phyloP scores from a whole-genome alignment of 1,140 invertebrate genomes.

The Temnothorax curvispinosus region DNA sequence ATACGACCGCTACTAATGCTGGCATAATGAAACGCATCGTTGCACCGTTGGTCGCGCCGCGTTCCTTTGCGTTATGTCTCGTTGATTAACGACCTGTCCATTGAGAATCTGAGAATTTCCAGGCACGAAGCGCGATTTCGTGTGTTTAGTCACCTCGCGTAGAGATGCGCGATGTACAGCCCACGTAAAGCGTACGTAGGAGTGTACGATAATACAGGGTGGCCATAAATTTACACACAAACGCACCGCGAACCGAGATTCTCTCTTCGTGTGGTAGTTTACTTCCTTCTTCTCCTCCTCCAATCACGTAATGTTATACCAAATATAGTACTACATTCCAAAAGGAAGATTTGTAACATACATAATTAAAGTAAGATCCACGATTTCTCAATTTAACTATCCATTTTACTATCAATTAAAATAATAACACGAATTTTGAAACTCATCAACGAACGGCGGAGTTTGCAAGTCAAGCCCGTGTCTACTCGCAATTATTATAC shows the following conservation, averaged over 20 bases:
- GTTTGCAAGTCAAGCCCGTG: constrained; percentile 20
- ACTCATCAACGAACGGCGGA: neutral
- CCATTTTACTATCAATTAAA: neutral
- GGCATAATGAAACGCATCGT: constrained; percentile 62
- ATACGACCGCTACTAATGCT: constrained; percentile 31
- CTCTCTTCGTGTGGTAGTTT: neutral
- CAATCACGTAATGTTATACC: neutral
- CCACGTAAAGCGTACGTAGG: neutral
- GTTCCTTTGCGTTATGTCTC: constrained; percentile 57
- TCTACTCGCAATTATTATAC: constrained; percentile 4
- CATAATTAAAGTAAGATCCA: neutral
- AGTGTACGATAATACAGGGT: constrained; percentile 25
- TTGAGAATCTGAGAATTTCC: constrained; percentile 60
- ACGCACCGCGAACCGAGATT: neutral
- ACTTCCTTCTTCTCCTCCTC: neutral
- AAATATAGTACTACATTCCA: neutral
- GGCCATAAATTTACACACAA: constrained; percentile 21
- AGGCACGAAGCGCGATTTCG: constrained; percentile 54
- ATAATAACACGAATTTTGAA: constrained; percentile 1
- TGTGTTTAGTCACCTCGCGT: constrained; percentile 51
- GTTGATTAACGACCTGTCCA: constrained; percentile 57
- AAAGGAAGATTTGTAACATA: neutral
- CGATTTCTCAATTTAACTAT: neutral
- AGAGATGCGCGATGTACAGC: constrained; percentile 5
- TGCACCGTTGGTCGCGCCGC: constrained; percentile 38